phyloP scores from a whole-genome alignment of 2,797 vertebrate species.

The Diglossa cyanea region DNA sequence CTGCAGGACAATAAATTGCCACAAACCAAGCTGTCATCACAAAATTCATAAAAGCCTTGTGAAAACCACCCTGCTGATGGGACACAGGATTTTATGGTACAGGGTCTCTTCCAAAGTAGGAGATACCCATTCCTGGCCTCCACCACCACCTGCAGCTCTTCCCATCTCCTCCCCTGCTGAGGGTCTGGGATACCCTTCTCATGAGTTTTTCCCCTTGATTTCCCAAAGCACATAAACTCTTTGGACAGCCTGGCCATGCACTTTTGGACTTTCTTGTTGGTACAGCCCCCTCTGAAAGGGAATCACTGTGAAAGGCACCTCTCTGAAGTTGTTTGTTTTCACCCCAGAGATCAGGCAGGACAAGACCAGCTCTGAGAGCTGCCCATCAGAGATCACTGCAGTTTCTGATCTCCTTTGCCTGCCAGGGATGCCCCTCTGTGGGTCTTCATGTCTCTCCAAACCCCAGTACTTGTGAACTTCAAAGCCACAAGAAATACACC shows the following conservation, averaged over 20 bases:
- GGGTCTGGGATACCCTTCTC: not conserved
- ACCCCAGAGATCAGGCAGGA: not conserved
- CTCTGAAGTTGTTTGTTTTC: not conserved
- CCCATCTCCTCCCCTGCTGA: not conserved
- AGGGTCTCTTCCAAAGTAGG: not conserved
- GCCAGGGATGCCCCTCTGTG: not conserved
- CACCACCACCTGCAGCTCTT: not conserved
- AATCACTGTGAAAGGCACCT: not conserved
- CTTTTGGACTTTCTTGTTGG: not conserved
- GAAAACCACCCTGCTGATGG: not conserved
- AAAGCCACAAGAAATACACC: not conserved
- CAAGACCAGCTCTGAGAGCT: not conserved
- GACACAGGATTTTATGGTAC: not conserved
- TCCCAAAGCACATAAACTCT: not conserved
- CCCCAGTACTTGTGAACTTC: not conserved
- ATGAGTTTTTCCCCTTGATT: not conserved
- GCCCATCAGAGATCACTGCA: not conserved
- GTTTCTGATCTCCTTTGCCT: not conserved
- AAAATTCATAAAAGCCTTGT: not conserved
- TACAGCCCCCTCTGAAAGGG: not conserved
- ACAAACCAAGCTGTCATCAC: not conserved
- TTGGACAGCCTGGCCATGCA: not conserved
- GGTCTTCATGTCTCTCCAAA: not conserved
- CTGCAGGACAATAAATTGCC: slow-evolving; percentile 38
- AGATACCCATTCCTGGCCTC: not conserved